Evolutionary conservation across 2,888 invertebrate species (phyloP), one percentile per base, ranked within the genome.

Genomic region (Liopterus haemorrhoidalis): DNA sequence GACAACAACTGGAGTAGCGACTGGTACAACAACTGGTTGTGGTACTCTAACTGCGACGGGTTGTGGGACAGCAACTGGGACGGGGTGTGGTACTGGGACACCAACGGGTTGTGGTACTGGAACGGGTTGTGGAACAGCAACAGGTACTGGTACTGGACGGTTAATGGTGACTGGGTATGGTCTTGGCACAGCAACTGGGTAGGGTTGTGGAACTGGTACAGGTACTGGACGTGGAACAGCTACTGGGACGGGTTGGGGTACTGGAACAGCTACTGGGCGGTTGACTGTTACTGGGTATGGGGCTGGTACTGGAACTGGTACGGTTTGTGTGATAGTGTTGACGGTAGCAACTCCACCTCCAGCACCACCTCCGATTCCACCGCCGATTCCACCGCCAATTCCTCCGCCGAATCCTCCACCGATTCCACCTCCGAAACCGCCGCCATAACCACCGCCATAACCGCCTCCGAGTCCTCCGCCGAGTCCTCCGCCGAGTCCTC

Each of bases 321-420:
- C 46, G 33, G 43, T 37, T 35, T 50, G 49, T 11, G 47, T 48
- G 24, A 50, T 48, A 12, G 49, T 48, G 12, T 40, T 50, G 15
- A 45, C 31, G 8, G 39, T 38, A 12, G 45, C 32, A 22, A n/a
- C 19, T 16, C 35, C 41, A 16, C 48, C 39, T 15, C 39, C 45
- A 20, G 18, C 15, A 18, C 33, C 37, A n/a, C 37, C 37, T 3
- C 25, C 37, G 9, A 8, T 21, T 11, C 37, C 46, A 12, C 21
- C 36, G 2, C 40, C 37, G 12, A 33, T 18, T 9, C 33, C 33
- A 5, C 33, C 33, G 5, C 33, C 25, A 11, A 36, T 8, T 28
- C 43, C 44, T n/a, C 41, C 45, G 4, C 41, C 41, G 9, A 36
- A 20, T 16, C 37, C 41, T 12, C 45, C 48, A 16, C 40, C 41